phyloP scores from a whole-genome alignment of 2,113 vertebrate species.

The Calypte anna region DNA sequence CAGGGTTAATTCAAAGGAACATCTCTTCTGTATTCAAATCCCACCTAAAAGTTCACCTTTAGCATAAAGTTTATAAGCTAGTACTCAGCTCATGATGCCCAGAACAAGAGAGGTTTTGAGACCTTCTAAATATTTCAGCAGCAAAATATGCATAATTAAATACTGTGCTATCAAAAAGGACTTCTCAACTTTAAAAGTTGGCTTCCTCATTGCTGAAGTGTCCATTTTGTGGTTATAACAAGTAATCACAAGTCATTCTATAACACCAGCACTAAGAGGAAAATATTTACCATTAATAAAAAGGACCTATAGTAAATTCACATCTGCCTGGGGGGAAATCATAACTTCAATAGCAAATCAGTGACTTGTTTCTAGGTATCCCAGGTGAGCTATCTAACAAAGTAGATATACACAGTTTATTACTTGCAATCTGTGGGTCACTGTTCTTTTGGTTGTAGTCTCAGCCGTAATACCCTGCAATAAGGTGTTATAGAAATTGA shows the following conservation, averaged over 20 bases:
- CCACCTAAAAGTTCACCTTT: not conserved
- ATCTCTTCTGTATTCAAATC: not conserved
- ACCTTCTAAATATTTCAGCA: not conserved
- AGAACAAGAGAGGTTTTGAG: not conserved
- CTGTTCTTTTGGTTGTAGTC: not conserved
- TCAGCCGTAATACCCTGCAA: not conserved
- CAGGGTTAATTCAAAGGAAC: not conserved
- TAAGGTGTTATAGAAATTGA: not conserved
- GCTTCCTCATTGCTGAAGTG: not conserved
- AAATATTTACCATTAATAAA: not conserved
- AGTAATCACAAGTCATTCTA: not conserved
- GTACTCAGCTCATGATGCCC: not conserved
- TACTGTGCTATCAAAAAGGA: not conserved
- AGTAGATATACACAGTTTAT: not conserved
- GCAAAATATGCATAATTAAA: not conserved
- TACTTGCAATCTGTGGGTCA: not conserved
- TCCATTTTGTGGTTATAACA: not conserved
- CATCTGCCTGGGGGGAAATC: not conserved
- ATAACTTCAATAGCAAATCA: not conserved
- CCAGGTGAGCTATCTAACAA: not conserved
- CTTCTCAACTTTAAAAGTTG: not conserved
- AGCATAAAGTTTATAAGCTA: not conserved
- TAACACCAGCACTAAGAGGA: not conserved
- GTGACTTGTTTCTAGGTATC: not conserved
- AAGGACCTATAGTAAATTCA: not conserved